A percentile compares a stretch with the other conserved stretches of the same genome.
phyloP scores from a whole-genome alignment of 2,113 vertebrate genomes.

The Mustela lutreola region DNA sequence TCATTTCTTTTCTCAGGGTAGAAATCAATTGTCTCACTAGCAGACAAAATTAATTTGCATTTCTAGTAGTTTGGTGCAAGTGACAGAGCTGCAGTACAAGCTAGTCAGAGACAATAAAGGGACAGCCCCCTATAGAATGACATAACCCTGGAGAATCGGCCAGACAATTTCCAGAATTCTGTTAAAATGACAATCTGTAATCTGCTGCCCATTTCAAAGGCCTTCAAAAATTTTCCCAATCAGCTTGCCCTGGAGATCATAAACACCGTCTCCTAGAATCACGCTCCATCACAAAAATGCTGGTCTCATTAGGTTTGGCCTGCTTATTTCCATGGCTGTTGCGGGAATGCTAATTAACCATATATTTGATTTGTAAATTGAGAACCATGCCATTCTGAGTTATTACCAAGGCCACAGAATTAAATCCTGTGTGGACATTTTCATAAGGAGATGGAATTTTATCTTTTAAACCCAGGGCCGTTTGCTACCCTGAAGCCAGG shows the following conservation, averaged over 20 bases:
- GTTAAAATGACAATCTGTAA: not conserved
- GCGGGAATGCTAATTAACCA: not conserved
- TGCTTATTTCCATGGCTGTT: not conserved
- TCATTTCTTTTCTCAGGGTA: not conserved
- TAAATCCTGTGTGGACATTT: constrained; percentile 48
- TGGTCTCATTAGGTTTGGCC: not conserved
- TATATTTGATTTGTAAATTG: constrained; percentile 39
- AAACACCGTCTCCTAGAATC: not conserved
- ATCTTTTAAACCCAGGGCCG: not conserved
- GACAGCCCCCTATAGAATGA: not conserved
- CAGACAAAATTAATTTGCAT: not conserved
- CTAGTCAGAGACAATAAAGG: not conserved
- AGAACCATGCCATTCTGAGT: not conserved
- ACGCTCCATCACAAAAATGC: not conserved
- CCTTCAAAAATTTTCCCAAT: not conserved
- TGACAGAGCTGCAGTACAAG: not conserved
- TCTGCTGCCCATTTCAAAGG: not conserved
- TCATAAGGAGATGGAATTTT: constrained; percentile 45
- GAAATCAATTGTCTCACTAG: not conserved
- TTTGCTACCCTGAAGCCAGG: not conserved
- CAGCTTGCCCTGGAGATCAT: not conserved
- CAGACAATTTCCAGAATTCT: not conserved
- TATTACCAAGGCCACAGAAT: not conserved
- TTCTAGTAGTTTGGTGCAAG: not conserved
- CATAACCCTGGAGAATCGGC: not conserved